Evolutionary conservation across 1,140 invertebrate species (phyloP).

Genomic region (Drosophila trapezifrons): DNA sequence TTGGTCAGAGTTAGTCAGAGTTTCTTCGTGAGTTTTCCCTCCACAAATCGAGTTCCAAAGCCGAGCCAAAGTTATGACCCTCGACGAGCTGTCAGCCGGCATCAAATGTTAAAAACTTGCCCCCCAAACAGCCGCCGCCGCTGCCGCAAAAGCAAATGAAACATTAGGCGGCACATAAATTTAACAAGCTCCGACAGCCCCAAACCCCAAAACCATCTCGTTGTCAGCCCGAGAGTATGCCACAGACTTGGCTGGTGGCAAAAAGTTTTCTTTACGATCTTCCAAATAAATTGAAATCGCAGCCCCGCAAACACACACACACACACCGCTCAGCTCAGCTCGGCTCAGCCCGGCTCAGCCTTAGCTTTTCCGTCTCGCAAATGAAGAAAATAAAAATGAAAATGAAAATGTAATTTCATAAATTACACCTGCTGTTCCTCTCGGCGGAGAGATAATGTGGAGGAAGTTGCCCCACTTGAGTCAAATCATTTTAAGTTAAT

Average conservation of each 20-base stretch:
- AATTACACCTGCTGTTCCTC: constrained; percentile 69
- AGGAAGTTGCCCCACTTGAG: constrained; percentile 35
- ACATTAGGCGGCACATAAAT: constrained; percentile 63
- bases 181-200: constrained; percentile 64
- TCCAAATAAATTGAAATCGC: constrained; percentile 75
- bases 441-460: neutral
- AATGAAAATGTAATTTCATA: constrained; percentile 73
- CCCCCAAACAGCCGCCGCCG: neutral
- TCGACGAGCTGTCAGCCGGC: constrained; percentile 43
- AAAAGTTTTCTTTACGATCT: constrained; percentile 64
- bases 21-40: neutral
- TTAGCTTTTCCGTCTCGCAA: constrained; percentile 36
- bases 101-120: constrained; percentile 59
- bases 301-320: constrained; percentile 10
- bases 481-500: constrained; percentile 53
- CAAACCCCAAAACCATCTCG: constrained; percentile 3
- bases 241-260: constrained; percentile 21
- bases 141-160: constrained; percentile 45
- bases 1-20: constrained; percentile 33
- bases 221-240: constrained; percentile 42
- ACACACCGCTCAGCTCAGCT: constrained; percentile 8
- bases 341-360: constrained; percentile 6
- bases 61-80: constrained; percentile 35
- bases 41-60: constrained; percentile 46
- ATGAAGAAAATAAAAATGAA: constrained; percentile 50